Conservation (phyloP, 64 coral and sea anemone species). For the Montipora cactus region DNA sequence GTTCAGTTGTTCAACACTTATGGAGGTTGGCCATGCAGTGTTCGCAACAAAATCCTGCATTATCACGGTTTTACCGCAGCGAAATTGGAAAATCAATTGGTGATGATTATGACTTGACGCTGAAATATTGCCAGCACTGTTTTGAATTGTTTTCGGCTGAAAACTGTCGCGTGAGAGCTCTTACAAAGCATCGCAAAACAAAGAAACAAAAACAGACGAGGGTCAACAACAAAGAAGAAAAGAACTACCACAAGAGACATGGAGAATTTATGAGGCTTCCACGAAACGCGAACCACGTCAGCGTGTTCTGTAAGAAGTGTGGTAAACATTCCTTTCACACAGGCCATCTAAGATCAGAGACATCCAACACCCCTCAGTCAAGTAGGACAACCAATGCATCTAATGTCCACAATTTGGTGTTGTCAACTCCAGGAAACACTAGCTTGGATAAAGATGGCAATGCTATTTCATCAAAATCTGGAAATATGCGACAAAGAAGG, state of each 20-base stretch:
- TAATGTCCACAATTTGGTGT: neutral
- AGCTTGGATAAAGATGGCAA: neutral
- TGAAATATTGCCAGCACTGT: slow-evolving; percentile 73
- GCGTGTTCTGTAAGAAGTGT: slow-evolving; percentile 52
- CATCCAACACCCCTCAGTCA: neutral
- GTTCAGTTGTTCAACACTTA: neutral
- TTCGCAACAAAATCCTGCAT: slow-evolving; percentile 27
- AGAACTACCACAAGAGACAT: neutral
- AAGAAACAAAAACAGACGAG: neutral
- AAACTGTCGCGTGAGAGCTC: slow-evolving; percentile 32
- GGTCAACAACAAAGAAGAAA: neutral
- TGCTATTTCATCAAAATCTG: slow-evolving; percentile 25
- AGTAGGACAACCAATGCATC: neutral
- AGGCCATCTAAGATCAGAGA: neutral
- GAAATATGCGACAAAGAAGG: slow-evolving; percentile 32
- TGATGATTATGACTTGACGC: neutral
- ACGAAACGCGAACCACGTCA: slow-evolving; percentile 38
- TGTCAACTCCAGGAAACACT: neutral
- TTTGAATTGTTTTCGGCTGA: slow-evolving; percentile 41
- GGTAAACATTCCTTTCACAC: slow-evolving; percentile 29
- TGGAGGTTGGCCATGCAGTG: slow-evolving; percentile 66
- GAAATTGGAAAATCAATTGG: slow-evolving; percentile 10
- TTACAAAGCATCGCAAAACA: slow-evolving; percentile 43
- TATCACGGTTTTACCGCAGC: slow-evolving; percentile 64
- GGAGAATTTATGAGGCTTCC: slow-evolving; percentile 4